phyloP scores from a whole-genome alignment of 2,797 vertebrate genomes.

The Sebastes trivittatus region DNA sequence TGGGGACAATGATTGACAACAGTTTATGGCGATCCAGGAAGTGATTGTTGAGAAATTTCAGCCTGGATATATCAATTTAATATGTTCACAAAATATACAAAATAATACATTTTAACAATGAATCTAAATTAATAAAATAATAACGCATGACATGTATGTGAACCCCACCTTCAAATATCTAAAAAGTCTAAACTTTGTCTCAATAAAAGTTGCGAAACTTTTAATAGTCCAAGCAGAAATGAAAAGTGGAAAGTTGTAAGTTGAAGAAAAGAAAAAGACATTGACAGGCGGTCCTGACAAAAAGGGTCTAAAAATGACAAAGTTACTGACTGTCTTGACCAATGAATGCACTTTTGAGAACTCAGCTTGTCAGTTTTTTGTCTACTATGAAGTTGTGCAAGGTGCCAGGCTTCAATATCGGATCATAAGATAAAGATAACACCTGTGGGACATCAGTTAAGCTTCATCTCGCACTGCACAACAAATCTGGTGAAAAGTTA shows the following conservation, averaged over 20 bases:
- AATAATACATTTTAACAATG: not conserved
- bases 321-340: not conserved
- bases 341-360: not conserved
- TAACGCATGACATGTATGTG: not conserved
- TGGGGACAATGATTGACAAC: not conserved
- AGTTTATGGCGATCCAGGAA: not conserved
- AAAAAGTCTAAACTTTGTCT: not conserved
- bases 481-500: not conserved
- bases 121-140: not conserved
- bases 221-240: not conserved
- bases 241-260: not conserved
- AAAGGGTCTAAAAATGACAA: not conserved
- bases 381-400: not conserved
- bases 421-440: not conserved
- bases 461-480: not conserved
- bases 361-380: not conserved
- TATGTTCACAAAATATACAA: not conserved
- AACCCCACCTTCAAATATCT: not conserved
- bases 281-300: not conserved
- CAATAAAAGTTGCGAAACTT: not conserved
- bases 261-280: not conserved
- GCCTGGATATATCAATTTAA: not conserved
- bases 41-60: not conserved
- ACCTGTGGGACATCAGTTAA: not conserved
- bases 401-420: not conserved